Evolutionary conservation across 2,888 invertebrate genomes (phyloP).

Genomic region (Agrenia bidenticulata): DNA sequence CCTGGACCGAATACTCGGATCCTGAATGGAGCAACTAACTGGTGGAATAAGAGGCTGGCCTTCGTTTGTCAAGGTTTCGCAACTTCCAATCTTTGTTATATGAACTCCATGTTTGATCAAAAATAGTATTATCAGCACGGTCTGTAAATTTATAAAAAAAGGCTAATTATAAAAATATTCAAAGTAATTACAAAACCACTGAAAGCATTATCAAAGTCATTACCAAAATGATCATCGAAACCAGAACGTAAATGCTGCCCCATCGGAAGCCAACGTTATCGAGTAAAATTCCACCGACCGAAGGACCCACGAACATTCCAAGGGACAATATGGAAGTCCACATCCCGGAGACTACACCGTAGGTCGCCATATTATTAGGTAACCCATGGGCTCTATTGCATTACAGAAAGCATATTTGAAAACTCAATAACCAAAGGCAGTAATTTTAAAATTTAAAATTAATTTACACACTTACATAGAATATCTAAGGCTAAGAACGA

Average conservation of each 20-base stretch:
- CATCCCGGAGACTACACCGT: conserved; percentile 83
- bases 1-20: too few relatives aligned
- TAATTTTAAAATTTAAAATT: background rate
- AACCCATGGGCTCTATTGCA: conserved; percentile 73
- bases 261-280: conserved; percentile 66
- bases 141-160: too few relatives aligned
- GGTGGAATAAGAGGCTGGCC: too few relatives aligned
- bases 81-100: too few relatives aligned
- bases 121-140: too few relatives aligned
- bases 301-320: conserved; percentile 82
- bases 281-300: conserved; percentile 71
- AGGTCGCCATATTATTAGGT: conserved; percentile 82
- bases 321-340: conserved; percentile 89
- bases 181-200: too few relatives aligned
- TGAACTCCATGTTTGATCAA: too few relatives aligned
- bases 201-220: too few relatives aligned
- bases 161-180: too few relatives aligned
- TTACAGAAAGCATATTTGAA: background rate
- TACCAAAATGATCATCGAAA: conserved; percentile 55
- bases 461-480: conserved; percentile 68
- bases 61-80: too few relatives aligned
- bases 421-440: background rate
- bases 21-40: too few relatives aligned
- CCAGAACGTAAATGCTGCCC: conserved; percentile 56
- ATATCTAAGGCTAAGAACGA: conserved; percentile 77